These are phyloP conservation scores for Aplocera efformata DNA, from an alignment of 2,888 invertebrate species.

Conservation along the genomic window DNA sequence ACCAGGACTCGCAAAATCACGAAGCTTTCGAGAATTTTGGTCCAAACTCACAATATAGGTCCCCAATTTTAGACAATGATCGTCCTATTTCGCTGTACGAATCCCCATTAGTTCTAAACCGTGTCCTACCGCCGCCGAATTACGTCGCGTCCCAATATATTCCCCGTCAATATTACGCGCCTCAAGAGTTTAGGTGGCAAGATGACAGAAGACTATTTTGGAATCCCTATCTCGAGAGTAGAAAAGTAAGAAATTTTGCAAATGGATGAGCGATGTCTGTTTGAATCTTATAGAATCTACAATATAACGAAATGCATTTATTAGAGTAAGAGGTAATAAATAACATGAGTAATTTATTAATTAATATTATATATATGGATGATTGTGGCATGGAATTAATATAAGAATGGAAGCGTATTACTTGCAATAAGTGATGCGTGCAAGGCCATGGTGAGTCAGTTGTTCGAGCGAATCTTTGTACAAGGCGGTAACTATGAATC, in stretches of 20 bases:
- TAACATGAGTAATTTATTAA: no score
- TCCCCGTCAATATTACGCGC: slow-evolving; percentile 3
- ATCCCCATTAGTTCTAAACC: slow-evolving; percentile 1
- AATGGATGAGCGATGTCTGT: slow-evolving; percentile 1
- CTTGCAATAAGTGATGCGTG: no score
- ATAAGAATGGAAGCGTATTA: no score
- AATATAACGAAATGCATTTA: slow-evolving; percentile 16
- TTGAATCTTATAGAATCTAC: no score
- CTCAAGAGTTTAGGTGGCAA: slow-evolving; percentile 10
- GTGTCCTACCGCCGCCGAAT: not conserved
- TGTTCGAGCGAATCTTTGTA: no score
- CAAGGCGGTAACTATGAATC: no score
- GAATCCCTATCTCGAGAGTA: slow-evolving; percentile 5
- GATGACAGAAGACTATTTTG: not conserved
- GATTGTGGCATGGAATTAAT: no score
- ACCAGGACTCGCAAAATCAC: slow-evolving; percentile 1
- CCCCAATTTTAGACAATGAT: not conserved
- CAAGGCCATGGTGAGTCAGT: no score
- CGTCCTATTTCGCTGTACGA: not conserved
- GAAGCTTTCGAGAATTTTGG: not conserved
- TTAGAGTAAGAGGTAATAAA: no score
- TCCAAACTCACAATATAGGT: not conserved
- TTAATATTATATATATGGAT: no score
- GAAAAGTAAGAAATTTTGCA: slow-evolving; percentile 5
- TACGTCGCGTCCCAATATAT: not conserved